Percentiles rank a stretch among this genome's conserved stretches.
phyloP scores from a whole-genome alignment of 2,888 invertebrate species.

The Galerucella nymphaeae region DNA sequence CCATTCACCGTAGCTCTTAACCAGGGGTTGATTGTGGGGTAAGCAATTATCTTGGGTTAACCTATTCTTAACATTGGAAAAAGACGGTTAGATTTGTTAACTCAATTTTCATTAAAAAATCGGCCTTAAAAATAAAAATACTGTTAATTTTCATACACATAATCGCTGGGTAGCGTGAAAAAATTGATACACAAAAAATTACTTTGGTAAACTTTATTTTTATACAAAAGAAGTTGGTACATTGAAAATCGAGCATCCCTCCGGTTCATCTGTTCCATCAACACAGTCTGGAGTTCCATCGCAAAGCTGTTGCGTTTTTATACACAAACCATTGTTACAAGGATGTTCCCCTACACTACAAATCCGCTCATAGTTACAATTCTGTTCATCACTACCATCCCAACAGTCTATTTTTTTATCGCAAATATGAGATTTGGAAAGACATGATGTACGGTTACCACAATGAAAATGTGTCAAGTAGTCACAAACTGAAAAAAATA shows the following conservation, averaged over 20 bases:
- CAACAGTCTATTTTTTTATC: constrained; percentile 81
- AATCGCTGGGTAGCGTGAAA: no score
- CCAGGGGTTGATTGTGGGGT: no score
- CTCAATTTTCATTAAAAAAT: no score
- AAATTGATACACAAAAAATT: no score
- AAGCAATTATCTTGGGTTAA: no score
- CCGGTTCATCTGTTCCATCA: constrained; percentile 76
- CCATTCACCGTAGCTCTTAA: no score
- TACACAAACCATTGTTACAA: constrained; percentile 74
- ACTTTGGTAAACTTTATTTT: no score
- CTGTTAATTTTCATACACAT: no score
- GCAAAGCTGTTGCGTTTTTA: constrained; percentile 71
- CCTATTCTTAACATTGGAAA: no score
- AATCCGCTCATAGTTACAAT: constrained; percentile 64
- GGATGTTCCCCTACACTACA: constrained; percentile 44
- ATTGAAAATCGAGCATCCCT: constrained; percentile 62
- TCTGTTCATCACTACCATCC: constrained; percentile 80
- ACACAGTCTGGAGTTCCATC: constrained; percentile 75
- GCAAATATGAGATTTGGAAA: constrained; percentile 75
- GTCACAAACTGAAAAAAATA: constrained; percentile 71
- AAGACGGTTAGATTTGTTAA: no score
- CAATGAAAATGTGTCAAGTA: constrained; percentile 77
- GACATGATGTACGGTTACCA: constrained; percentile 79
- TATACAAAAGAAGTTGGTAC: not conserved
- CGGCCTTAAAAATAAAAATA: no score